Evolutionary conservation across 1,140 invertebrate species (phyloP), one percentile per base, ranked within the genome.

Genomic region (Drosophila guanche): DNA sequence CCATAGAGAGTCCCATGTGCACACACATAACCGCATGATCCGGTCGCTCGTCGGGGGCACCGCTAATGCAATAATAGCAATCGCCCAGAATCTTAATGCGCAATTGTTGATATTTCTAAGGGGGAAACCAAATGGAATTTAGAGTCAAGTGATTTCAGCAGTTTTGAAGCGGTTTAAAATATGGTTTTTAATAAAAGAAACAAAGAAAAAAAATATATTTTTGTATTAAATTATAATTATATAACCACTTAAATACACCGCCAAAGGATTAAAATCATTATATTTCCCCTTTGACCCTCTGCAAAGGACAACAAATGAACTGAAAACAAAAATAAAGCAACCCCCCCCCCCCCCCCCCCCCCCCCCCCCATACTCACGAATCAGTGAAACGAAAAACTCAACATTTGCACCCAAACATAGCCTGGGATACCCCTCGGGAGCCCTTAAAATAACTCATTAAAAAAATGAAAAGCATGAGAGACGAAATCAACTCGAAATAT

Each of bases 51-150:
- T 95, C 94, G 0, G 97, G 97, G 33, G 97, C 97, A 8, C 96
- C 96, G 92, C 97, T 97, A 84, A 98, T 97, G 91, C 97, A 98
- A 92, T 99, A 98, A 92, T 99, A 98, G 92, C 97, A 98, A 92
- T 98, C 98, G 1, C 98, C 97, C 14, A 98, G 94, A 90, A 98
- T 98, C 93, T 98, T 99, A 66, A 99, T 98, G 42, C 98, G 93
- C 63, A 98, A 92, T 91, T 98, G 97, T 90, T 98, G 95, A 92
- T 98, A 98, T 94, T 97, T 97, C 96, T 95, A 41, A 45, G 14
- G 14, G 27, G 45, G 33, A 14, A 57, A 12, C 16, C 7, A 27
- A 42, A 42, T 25, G 25, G 48, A 4, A 50, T 40, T 71, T 60
- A 70, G 7, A 37, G 33, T 50, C 6, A 2, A 60, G 27, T 51